Percentiles rank a stretch among this genome's conserved stretches.
These are phyloP conservation scores for Porphyrio hochstetteri DNA, from an alignment of 2,113 vertebrate species.

Conservation along the genomic window DNA sequence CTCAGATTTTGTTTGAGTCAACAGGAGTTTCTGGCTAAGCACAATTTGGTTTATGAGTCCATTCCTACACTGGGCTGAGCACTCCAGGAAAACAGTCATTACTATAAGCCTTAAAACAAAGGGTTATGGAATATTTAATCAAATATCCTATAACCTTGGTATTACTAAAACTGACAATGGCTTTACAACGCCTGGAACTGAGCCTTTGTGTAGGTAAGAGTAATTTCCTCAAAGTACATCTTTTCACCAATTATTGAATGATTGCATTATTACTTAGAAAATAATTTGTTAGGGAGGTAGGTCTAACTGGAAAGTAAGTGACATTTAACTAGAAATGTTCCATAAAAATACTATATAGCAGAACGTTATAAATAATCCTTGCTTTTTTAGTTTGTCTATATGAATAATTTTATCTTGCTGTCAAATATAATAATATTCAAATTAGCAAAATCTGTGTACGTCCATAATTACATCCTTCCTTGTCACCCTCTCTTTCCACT, in stretches of 20 bases:
- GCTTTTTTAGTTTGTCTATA: neutral
- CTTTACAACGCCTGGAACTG: neutral
- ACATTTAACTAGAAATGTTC: neutral
- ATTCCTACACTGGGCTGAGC: neutral
- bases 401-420: neutral
- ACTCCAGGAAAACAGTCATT: neutral
- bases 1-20: constrained; percentile 20
- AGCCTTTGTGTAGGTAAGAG: neutral
- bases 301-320: neutral
- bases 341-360: neutral
- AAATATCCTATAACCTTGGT: neutral
- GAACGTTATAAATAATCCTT: neutral
- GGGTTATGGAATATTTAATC: neutral
- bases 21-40: neutral
- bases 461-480: neutral
- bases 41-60: neutral
- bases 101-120: neutral
- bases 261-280: neutral
- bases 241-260: neutral
- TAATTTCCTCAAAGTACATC: neutral
- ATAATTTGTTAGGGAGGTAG: neutral
- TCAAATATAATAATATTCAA: neutral
- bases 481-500: neutral
- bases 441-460: neutral
- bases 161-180: neutral